Evolutionary conservation across 2,888 invertebrate genomes (phyloP).

Genomic region (Leptinotarsa juncta): DNA sequence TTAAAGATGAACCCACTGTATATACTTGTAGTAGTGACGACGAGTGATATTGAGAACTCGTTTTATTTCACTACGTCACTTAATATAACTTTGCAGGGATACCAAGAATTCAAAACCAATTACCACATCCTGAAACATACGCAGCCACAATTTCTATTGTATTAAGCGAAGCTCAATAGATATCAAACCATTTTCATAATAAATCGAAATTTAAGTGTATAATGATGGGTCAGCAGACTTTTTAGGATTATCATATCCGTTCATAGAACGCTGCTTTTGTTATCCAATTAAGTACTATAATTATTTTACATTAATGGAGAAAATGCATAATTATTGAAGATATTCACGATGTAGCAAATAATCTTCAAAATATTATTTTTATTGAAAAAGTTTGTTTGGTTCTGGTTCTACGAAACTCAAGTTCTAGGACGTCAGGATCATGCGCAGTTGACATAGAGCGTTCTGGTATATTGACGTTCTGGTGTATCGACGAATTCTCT

Average conservation of each 20-base stretch:
- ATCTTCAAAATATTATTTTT: no score
- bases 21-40: no score
- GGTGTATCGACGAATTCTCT: no score
- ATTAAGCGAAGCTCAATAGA: background rate
- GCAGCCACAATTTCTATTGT: background rate
- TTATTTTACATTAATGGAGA: background rate
- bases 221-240: background rate
- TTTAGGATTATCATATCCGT: background rate
- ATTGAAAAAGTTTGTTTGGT: background rate
- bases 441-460: no score
- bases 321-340: background rate
- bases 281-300: background rate
- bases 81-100: background rate
- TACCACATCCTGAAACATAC: slow-evolving; percentile 12
- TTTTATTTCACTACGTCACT: background rate
- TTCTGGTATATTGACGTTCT: no score
- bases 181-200: background rate
- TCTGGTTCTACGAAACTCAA: no score
- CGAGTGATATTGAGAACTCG: no score
- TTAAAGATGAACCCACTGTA: no score
- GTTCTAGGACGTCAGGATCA: no score
- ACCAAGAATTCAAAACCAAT: background rate
- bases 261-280: background rate
- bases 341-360: background rate
- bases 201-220: background rate